Percentiles rank a stretch among this genome's conserved stretches.
Evolutionary conservation across 2,888 invertebrate genomes (phyloP).

Genomic region (Geotrupes spiniger): DNA sequence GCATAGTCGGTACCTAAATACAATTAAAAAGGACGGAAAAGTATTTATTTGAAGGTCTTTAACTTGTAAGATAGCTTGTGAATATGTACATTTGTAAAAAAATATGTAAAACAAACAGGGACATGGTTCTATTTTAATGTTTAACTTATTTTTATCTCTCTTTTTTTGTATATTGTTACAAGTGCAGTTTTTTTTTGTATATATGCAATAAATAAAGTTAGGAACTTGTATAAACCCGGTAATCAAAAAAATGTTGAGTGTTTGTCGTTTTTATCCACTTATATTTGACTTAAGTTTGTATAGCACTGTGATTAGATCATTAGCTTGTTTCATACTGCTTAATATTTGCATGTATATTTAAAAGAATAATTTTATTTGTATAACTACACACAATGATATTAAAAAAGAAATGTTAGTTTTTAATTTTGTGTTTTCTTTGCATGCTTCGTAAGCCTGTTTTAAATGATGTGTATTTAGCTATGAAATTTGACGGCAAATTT

Average conservation of each 20-base stretch:
- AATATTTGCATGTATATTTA: conserved; percentile 35
- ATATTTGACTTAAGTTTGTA: conserved; percentile 33
- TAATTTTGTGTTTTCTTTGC: conserved; percentile 17
- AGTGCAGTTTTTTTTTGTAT: conserved; percentile 24
- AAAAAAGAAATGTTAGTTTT: conserved; percentile 41
- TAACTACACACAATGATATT: conserved; percentile 33
- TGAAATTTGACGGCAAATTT: too few relatives aligned
- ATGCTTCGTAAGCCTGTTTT: too few relatives aligned
- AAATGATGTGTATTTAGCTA: too few relatives aligned
- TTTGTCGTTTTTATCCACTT: conserved; percentile 40
- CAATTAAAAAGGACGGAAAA: too few relatives aligned
- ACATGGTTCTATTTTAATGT: conserved; percentile 25
- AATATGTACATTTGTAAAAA: conserved; percentile 23
- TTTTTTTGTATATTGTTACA: conserved; percentile 23
- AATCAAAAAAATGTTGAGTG: conserved; percentile 31
- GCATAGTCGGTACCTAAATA: conserved; percentile 9
- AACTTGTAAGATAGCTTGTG: conserved; percentile 34
- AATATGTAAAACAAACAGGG: conserved; percentile 25
- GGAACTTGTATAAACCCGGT: conserved; percentile 31
- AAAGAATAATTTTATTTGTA: conserved; percentile 33
- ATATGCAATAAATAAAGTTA: conserved; percentile 31
- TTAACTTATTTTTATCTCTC: conserved; percentile 24
- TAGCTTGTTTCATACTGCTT: conserved; percentile 32
- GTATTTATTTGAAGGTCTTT: conserved; percentile 17
- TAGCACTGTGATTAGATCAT: conserved; percentile 47